phyloP scores from a whole-genome alignment of 2,888 invertebrate genomes.

The Caenorhabditis angaria region DNA sequence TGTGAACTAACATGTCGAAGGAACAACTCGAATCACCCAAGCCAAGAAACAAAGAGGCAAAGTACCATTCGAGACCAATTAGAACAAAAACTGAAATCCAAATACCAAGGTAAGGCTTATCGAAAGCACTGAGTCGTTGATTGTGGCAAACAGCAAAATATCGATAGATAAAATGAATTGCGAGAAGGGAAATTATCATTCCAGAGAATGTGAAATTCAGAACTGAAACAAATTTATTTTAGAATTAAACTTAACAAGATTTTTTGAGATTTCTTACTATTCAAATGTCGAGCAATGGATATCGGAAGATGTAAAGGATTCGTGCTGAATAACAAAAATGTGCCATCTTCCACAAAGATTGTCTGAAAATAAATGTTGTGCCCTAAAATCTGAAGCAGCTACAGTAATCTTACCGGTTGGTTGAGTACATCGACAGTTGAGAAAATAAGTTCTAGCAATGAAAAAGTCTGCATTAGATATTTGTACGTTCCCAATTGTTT shows the following conservation, averaged over 20 bases:
- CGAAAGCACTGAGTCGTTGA: not conserved
- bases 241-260: not conserved
- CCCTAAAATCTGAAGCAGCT: not conserved
- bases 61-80: not conserved
- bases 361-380: too few relatives aligned
- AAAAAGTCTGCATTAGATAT: constrained; percentile 26
- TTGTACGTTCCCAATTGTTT: constrained; percentile 23
- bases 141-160: constrained; percentile 14
- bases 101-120: not conserved
- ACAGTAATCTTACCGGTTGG: constrained; percentile 11
- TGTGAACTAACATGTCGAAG: not conserved
- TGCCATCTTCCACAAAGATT: not conserved
- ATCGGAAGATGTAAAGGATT: not conserved
- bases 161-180: constrained; percentile 14
- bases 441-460: constrained; percentile 17
- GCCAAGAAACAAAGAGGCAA: not conserved
- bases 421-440: constrained; percentile 13
- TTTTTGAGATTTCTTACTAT: not conserved
- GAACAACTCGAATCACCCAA: not conserved
- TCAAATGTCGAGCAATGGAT: not conserved
- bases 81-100: not conserved
- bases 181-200: constrained; percentile 4
- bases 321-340: not conserved
- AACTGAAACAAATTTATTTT: constrained; percentile 3
- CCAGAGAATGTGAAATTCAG: constrained; percentile 7